Base-by-base conservation (phyloP, 2,888 invertebrate genomes). In the Teleogryllus oceanicus region DNA sequence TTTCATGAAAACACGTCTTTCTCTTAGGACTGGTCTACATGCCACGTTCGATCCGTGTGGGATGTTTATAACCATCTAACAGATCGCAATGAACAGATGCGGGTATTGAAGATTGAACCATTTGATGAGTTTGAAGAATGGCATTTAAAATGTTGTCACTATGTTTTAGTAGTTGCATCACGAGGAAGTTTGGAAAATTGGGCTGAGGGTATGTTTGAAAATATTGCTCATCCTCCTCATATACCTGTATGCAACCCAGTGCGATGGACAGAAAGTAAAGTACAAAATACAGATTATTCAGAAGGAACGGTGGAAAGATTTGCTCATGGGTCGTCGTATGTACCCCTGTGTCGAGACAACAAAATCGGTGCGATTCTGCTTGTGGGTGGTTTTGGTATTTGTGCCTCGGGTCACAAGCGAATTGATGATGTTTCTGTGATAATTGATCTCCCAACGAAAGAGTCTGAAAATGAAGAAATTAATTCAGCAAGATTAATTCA, bases 51-150 rank as follows among this genome's bases (percentile, higher is more conserved):
- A 37, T 81, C 82, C 75, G 84, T 81, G 16, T 81, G 87, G 82
- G 84, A 87, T 78, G 85, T 88, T 79, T 88, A 87, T 82, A 81
- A 83, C 37, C 81, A 84, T 11, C 80, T 85, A 49, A 80, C 85
- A 24, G 49, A 84, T 3, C 5, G 50, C 0, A 84, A 84, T 18
- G 88, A 89, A 82, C 84, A 84, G 74, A 77, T 82, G 8, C 82
- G 86, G 74, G 84, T 88, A 12, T 85, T 86, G 50, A 81, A 81
- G 10, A 82, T 88, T 24, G 89, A 89, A 83, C 85, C 86, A 2
- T 89, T 89, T 85, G 89, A 89, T 84, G 89, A 89, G 83, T 88
- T 86, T 84, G 89, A 89, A 84, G 88, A 88, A 83, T 87, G 87
- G 85, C 87, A 88, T 84, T 83, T 88, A 18, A 89, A 88, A 81